phyloP scores from a whole-genome alignment of 2,797 vertebrate species.

The Okamejei kenojei region DNA sequence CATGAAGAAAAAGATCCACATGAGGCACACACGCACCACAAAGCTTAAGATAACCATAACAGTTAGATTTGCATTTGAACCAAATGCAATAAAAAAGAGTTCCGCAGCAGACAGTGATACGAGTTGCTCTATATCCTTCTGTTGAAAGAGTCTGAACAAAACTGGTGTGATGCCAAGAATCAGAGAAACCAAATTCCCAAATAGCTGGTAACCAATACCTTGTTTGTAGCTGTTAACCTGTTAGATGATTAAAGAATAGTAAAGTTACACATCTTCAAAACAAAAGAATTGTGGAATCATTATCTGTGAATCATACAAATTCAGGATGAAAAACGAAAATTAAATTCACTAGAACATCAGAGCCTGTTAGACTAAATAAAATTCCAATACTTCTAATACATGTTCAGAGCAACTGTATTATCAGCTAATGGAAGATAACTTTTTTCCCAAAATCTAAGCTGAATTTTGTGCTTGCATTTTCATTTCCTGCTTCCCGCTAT shows the following conservation, averaged over 20 bases:
- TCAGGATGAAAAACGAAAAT: not conserved
- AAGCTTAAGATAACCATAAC: constrained; percentile 89
- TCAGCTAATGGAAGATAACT: not conserved
- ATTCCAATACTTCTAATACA: not conserved
- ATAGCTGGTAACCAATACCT: constrained; percentile 92
- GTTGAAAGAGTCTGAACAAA: constrained; percentile 78
- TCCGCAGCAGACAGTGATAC: constrained; percentile 72
- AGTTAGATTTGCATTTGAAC: constrained; percentile 66
- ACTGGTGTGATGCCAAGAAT: constrained; percentile 86
- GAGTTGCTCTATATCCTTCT: constrained; percentile 79
- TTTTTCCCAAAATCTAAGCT: not conserved
- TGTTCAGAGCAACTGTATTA: not conserved
- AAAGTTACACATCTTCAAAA: constrained; percentile 23
- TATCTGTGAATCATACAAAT: not conserved
- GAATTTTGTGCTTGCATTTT: not conserved
- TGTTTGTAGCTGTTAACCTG: constrained; percentile 88
- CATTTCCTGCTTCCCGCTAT: not conserved
- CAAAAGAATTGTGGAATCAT: not conserved
- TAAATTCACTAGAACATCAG: not conserved
- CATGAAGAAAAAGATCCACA: constrained; percentile 98
- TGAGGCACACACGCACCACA: constrained; percentile 82
- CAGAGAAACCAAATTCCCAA: constrained; percentile 81
- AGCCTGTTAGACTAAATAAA: not conserved
- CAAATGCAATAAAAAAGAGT: constrained; percentile 74
- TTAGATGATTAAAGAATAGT: constrained; percentile 25